Evolutionary conservation across 2,797 vertebrate genomes (phyloP).

Genomic region (Enoplosus armatus): DNA sequence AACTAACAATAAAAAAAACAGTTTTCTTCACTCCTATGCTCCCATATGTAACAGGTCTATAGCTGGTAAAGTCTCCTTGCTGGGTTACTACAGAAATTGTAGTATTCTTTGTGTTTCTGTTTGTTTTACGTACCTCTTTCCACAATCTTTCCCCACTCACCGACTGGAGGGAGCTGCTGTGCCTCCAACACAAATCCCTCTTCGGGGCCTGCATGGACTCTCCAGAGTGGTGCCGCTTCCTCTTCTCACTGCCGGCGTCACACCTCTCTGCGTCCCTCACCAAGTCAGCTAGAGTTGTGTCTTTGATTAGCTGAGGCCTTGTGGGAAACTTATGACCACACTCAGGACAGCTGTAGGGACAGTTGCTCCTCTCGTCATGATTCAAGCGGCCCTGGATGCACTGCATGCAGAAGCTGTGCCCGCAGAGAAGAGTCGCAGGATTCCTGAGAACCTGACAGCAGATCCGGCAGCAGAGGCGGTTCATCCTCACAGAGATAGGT

Average conservation of each 20-base stretch:
- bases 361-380: accelerated
- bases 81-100: background rate
- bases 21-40: background rate
- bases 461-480: slow-evolving; percentile 34
- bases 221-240: background rate
- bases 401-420: slow-evolving; percentile 52
- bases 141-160: slow-evolving; percentile 48
- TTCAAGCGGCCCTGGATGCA: slow-evolving; percentile 45
- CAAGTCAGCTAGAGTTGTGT: slow-evolving; percentile 27
- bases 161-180: slow-evolving; percentile 6
- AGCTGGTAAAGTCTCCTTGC: background rate
- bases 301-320: slow-evolving; percentile 27
- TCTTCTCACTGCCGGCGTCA: background rate
- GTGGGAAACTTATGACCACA: slow-evolving; percentile 18
- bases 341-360: slow-evolving; percentile 36
- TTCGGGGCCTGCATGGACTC: background rate
- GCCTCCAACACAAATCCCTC: slow-evolving; percentile 35
- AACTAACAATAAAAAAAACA: background rate
- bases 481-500: background rate
- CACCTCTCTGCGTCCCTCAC: slow-evolving; percentile 1
- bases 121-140: slow-evolving; percentile 53
- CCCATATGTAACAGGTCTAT: background rate
- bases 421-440: slow-evolving; percentile 38
- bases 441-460: slow-evolving; percentile 29
- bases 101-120: background rate